phyloP scores from a whole-genome alignment of 37 sponge, comb jelly and placozoan genomes.

The Aphrocallistes beatrix region DNA sequence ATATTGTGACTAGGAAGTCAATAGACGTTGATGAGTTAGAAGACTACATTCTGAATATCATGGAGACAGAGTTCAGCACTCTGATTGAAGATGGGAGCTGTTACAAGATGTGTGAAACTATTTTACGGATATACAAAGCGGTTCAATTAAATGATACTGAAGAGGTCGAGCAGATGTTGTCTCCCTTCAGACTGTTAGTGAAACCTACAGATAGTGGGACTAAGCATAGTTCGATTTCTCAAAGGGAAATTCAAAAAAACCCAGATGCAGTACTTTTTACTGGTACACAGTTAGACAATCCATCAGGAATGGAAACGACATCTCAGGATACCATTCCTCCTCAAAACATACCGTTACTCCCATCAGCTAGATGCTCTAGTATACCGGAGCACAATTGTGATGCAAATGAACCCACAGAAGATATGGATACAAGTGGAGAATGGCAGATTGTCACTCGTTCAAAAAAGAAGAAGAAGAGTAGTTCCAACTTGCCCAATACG shows the following conservation, averaged over 20 bases:
- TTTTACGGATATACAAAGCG: background rate
- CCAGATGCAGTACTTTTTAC: too few relatives aligned
- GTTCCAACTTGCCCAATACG: too few relatives aligned
- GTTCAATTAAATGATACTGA: background rate
- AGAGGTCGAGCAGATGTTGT: background rate
- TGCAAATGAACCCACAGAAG: background rate
- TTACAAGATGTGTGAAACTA: background rate
- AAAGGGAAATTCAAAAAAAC: too few relatives aligned
- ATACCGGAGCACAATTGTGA: too few relatives aligned
- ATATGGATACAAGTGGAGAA: background rate
- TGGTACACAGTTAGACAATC: too few relatives aligned
- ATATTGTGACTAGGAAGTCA: background rate
- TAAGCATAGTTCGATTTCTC: too few relatives aligned
- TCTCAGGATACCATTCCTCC: too few relatives aligned
- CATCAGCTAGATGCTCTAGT: too few relatives aligned
- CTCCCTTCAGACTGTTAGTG: background rate
- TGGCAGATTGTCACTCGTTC: slow-evolving; percentile 5
- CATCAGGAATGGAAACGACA: too few relatives aligned
- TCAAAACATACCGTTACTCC: too few relatives aligned
- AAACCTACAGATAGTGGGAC: background rate
- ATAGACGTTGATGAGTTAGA: background rate
- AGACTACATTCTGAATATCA: background rate
- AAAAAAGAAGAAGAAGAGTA: background rate
- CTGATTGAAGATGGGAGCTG: background rate
- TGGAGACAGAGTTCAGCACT: slow-evolving; percentile 11